Base-by-base conservation (phyloP, 2,113 vertebrate species). In the Tapirus terrestris region DNA sequence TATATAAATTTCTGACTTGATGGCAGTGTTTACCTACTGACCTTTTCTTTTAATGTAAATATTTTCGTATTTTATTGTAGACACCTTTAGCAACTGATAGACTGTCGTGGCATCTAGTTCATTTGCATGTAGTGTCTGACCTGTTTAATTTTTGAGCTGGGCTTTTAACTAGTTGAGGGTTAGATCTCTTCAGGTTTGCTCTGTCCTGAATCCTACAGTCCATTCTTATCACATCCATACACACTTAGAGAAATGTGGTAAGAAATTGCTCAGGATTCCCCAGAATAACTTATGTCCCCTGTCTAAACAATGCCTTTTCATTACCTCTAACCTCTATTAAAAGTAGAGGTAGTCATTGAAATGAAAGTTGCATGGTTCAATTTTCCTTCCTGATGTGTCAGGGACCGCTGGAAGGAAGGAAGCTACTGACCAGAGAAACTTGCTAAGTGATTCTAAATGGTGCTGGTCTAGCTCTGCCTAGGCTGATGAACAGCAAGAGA, bases 31-130 rank as follows among this genome's bases (percentile, higher is more conserved):
- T 80, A n/a, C 33, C 23, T 77, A 8, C 33, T 92, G 80, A 76
- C 33, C 56, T 97, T 89, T 63, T 53, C 60, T 86, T 84, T 91
- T 82, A 33, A 53, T 86, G 53, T 80, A 72, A 81, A 82, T 67
- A 72, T 85, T 82, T 77, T 31, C 36, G 14, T 58, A 61, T 79
- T 73, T 84, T 58, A 45, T 27, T 21, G 3, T 56, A 76, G 65
- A 53, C 12, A 13, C 51, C 9, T 51, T 60, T 76, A 53, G 53
- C 67, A 61, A 5, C 48, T 70, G 76, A 23, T 27, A 10, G 75
- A 21, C n/a, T 33, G 21, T 84, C 80, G 45, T 13, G 45, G 36
- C 58, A 68, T 16, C 87, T 60, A 5, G n/a, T 67, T 96, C 16
- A 33, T 96, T 94, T 87, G 48, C n/a, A 56, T 51, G 3, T 68